Evolutionary conservation across 2,113 vertebrate species (phyloP).

Genomic region (Rhea pennata): DNA sequence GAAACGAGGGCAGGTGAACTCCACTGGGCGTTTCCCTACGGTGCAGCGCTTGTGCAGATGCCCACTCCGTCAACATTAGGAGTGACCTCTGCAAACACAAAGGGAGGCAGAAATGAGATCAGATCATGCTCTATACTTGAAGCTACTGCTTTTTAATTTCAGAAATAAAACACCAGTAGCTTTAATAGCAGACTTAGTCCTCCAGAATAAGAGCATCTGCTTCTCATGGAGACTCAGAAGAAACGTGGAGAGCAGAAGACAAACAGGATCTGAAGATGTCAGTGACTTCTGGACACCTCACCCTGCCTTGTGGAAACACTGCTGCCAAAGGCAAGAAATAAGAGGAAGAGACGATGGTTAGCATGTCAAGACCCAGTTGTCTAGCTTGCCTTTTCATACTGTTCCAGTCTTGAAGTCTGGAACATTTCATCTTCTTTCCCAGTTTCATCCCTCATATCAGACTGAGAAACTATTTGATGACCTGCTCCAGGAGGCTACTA

Average conservation of each 20-base stretch:
- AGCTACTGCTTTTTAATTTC: too few relatives aligned
- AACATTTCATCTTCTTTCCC: background rate
- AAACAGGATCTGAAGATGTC: background rate
- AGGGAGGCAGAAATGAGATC: too few relatives aligned
- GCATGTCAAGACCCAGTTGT: background rate
- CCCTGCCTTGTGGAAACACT: background rate
- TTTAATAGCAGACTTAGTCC: background rate
- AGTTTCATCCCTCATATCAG: background rate
- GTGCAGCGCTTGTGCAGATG: background rate
- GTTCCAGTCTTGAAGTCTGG: background rate
- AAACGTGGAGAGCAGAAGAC: background rate
- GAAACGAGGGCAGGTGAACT: background rate
- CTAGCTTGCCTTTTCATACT: background rate
- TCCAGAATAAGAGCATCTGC: background rate
- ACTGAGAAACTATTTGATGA: background rate
- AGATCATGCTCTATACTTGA: too few relatives aligned
- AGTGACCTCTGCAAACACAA: background rate
- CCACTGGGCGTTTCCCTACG: fast-evolving
- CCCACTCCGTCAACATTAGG: fast-evolving
- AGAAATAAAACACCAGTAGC: background rate
- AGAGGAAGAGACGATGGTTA: background rate
- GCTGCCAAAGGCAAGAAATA: fast-evolving
- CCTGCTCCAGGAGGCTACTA: background rate
- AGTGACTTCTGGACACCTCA: background rate
- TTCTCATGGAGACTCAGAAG: background rate